Evolutionary conservation across 1,140 invertebrate species (phyloP).

Genomic region (Meloidogyne hapla): DNA sequence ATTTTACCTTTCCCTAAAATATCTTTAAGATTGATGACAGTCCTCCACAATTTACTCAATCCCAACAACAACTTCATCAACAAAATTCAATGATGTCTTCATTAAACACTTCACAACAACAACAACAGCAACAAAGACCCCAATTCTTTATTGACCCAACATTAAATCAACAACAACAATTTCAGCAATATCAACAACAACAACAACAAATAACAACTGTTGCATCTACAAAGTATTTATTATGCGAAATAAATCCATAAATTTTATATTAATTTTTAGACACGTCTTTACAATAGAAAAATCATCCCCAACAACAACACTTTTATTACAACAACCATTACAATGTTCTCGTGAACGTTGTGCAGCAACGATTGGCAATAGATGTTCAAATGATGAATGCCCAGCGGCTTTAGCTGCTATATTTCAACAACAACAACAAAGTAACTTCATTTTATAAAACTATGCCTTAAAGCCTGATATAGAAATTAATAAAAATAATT

Average conservation of each 20-base stretch:
- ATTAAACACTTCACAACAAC: background rate
- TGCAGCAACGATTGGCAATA: background rate
- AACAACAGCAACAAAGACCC: background rate
- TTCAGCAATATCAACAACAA: background rate
- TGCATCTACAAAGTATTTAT: constrained; percentile 27
- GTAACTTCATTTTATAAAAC: background rate
- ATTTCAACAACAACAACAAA: background rate
- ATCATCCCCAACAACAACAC: background rate
- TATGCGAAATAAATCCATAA: too few species aligned
- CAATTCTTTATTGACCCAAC: constrained; percentile 29
- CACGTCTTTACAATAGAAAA: constrained; percentile 27
- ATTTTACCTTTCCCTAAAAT: too few species aligned
- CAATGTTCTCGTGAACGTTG: background rate
- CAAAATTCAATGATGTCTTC: too few species aligned
- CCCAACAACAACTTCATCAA: background rate
- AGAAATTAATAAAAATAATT: too few species aligned
- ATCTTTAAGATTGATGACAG: background rate
- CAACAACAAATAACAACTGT: constrained; percentile 1
- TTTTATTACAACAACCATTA: background rate
- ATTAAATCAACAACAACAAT: background rate
- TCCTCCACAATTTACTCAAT: background rate
- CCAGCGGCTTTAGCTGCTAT: background rate
- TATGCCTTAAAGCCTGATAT: too few species aligned
- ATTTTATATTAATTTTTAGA: background rate
- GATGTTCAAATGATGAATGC: background rate